These are phyloP conservation scores for Tortricodes alternella DNA, from an alignment of 2,888 invertebrate genomes.

Conservation along the genomic window DNA sequence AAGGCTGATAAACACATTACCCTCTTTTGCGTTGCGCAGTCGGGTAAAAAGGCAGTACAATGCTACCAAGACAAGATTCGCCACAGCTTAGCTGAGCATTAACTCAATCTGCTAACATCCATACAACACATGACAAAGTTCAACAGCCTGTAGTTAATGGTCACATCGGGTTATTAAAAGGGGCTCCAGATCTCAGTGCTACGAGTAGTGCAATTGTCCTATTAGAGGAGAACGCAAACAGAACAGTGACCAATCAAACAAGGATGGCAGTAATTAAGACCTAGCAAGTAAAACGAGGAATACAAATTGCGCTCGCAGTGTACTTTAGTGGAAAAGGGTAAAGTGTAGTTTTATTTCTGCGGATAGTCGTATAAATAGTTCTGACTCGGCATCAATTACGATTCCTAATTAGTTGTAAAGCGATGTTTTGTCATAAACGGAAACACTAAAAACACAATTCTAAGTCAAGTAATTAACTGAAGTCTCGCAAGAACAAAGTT, in stretches of 20 bases:
- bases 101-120: conserved; percentile 13
- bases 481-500: conserved; percentile 11
- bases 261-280: conserved; percentile 76
- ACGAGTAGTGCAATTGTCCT: conserved; percentile 68
- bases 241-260: conserved; percentile 64
- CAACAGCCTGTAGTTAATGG: conserved; percentile 30
- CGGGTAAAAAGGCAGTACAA: too few relatives aligned
- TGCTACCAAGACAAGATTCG: conserved; percentile 4
- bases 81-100: conserved; percentile 1
- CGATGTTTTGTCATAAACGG: too few relatives aligned
- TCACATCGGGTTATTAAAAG: conserved; percentile 32
- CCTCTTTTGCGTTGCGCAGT: too few relatives aligned
- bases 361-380: too few relatives aligned
- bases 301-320: conserved; percentile 42
- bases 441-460: background rate
- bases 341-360: too few relatives aligned
- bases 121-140: conserved; percentile 24
- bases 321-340: too few relatives aligned
- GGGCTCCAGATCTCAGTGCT: conserved; percentile 50
- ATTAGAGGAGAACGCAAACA: conserved; percentile 66
- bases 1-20: too few relatives aligned
- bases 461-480: background rate
- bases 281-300: conserved; percentile 66
- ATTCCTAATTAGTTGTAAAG: too few relatives aligned
- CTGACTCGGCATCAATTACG: too few relatives aligned